Evolutionary conservation across 2,797 vertebrate genomes (phyloP).

Genomic region (Rhinichthys osculus): DNA sequence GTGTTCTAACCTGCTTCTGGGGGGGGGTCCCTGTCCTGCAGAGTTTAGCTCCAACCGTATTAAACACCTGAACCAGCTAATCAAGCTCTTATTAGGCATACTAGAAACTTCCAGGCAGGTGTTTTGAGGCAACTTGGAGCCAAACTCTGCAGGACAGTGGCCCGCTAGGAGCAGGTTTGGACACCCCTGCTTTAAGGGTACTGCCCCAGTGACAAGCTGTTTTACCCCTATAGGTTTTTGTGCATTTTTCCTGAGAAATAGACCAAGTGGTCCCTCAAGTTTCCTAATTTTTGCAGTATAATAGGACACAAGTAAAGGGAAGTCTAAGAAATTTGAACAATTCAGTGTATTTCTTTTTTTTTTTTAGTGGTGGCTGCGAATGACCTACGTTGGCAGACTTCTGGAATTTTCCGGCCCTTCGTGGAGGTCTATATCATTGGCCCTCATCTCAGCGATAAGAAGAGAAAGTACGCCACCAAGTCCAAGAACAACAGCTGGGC

Average conservation of each 20-base stretch:
- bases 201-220: neutral
- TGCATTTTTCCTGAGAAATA: neutral
- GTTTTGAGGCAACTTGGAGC: neutral
- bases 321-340: neutral
- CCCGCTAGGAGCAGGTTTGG: neutral
- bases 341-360: neutral
- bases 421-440: conserved; percentile 97
- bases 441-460: conserved; percentile 97
- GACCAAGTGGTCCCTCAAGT: neutral
- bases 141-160: neutral
- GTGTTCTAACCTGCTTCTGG: neutral
- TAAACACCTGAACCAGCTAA: neutral
- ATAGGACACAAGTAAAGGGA: neutral
- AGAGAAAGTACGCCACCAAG: conserved; percentile 97
- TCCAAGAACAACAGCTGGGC: conserved; percentile 99
- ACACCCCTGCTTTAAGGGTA: neutral
- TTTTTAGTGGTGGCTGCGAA: conserved; percentile 93
- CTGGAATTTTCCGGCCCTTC: conserved; percentile 97
- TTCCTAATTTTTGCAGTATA: neutral
- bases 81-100: neutral
- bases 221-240: neutral
- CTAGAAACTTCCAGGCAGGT: neutral
- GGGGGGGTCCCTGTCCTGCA: neutral
- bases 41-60: neutral
- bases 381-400: conserved; percentile 97